Percentiles rank a stretch among this genome's conserved stretches.
Conservation (phyloP, 2,888 invertebrate species). For the Euplagia quadripunctaria region DNA sequence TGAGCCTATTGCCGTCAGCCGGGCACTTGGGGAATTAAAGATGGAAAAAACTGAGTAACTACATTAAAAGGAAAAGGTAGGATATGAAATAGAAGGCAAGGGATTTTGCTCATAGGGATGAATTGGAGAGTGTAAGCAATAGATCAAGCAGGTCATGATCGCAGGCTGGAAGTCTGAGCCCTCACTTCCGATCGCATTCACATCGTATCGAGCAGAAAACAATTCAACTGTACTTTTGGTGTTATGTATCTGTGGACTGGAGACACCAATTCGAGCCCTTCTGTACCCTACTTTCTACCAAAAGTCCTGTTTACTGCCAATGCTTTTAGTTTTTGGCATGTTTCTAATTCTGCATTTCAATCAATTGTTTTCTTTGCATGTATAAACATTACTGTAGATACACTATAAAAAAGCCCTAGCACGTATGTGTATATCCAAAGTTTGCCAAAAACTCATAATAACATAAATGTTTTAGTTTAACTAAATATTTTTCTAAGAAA, state of each 20-base stretch:
- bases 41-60: neutral
- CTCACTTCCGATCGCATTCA: neutral
- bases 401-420: neutral
- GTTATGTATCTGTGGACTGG: no score
- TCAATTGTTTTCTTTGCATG: neutral
- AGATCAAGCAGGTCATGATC: neutral
- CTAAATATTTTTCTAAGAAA: constrained; percentile 63
- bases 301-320: neutral
- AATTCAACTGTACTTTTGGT: no score
- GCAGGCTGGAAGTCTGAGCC: neutral
- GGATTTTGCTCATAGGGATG: neutral
- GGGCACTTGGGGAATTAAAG: neutral
- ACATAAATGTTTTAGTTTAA: constrained; percentile 34
- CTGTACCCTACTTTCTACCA: neutral
- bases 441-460: constrained; percentile 20
- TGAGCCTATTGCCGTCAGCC: neutral
- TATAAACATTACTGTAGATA: neutral
- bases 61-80: no score
- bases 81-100: neutral
- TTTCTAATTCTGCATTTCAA: neutral
- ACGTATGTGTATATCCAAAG: neutral
- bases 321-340: neutral
- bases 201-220: no score
- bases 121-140: neutral
- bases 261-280: no score